Conservation (phyloP, 2,113 vertebrate species). For the Trinectes maculatus region DNA sequence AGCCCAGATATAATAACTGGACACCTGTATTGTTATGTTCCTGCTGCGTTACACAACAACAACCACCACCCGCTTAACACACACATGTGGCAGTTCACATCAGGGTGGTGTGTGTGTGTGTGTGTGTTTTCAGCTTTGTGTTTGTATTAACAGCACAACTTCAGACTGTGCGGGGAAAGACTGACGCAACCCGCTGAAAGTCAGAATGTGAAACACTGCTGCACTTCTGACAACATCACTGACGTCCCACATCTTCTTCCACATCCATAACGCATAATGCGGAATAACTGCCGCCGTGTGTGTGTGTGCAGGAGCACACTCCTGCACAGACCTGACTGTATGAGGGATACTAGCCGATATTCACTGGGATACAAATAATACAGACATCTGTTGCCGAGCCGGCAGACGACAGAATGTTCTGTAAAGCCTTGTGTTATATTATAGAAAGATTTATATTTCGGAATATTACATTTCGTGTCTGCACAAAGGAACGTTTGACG, state of each 20-base stretch:
- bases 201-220: conserved; percentile 34
- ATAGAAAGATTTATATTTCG: not conserved
- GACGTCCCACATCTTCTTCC: too few relatives aligned
- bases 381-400: not conserved
- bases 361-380: not conserved
- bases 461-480: not conserved
- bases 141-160: conserved; percentile 49
- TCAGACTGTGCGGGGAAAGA: conserved; percentile 31
- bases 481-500: not conserved
- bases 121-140: conserved; percentile 29
- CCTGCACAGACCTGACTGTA: not conserved
- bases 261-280: too few relatives aligned
- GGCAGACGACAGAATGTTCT: not conserved
- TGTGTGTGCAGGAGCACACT: not conserved
- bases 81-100: conserved; percentile 49
- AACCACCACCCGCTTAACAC: conserved; percentile 33
- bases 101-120: conserved; percentile 25
- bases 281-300: conserved; percentile 1
- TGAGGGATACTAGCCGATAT: not conserved
- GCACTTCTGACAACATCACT: conserved; percentile 47
- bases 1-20: conserved; percentile 49
- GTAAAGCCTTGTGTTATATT: not conserved
- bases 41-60: conserved; percentile 52
- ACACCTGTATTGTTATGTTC: conserved; percentile 65
- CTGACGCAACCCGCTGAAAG: conserved; percentile 71